Evolutionary conservation across 2,113 vertebrate genomes (phyloP).

Genomic region (Urocolius indicus): DNA sequence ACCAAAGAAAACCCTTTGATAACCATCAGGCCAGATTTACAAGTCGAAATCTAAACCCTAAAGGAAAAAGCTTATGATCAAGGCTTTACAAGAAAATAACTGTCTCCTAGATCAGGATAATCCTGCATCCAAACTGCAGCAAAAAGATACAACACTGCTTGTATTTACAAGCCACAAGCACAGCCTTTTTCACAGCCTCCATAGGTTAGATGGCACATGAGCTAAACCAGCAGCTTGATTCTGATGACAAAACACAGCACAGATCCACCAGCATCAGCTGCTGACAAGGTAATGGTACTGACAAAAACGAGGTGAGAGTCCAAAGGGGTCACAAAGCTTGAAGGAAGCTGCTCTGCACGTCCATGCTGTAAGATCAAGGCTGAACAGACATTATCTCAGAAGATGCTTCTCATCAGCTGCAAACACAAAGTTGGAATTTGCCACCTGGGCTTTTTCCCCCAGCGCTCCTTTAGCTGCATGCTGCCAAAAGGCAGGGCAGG

Average conservation of each 20-base stretch:
- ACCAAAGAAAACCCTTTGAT: constrained; percentile 17
- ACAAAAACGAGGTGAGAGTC: neutral
- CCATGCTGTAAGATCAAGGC: rapidly evolving
- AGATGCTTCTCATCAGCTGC: neutral
- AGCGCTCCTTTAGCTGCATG: rapidly evolving
- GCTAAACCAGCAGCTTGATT: neutral
- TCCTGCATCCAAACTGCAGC: neutral
- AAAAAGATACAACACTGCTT: rapidly evolving
- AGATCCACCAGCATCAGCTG: neutral
- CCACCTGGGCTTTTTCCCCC: rapidly evolving
- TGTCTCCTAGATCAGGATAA: neutral
- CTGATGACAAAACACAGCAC: rapidly evolving
- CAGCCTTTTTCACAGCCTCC: neutral
- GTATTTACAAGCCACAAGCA: too few species aligned
- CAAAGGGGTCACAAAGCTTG: rapidly evolving
- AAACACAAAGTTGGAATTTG: neutral
- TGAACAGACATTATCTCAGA: neutral
- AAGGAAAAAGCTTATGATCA: rapidly evolving
- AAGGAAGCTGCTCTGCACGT: neutral
- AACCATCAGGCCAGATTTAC: rapidly evolving
- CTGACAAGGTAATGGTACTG: rapidly evolving
- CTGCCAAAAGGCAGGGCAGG: neutral
- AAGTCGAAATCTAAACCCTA: rapidly evolving
- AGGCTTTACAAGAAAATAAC: neutral
- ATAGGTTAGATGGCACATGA: rapidly evolving